Conservation (phyloP, 1,140 invertebrate genomes). For the Rhizoglyphus robini region DNA sequence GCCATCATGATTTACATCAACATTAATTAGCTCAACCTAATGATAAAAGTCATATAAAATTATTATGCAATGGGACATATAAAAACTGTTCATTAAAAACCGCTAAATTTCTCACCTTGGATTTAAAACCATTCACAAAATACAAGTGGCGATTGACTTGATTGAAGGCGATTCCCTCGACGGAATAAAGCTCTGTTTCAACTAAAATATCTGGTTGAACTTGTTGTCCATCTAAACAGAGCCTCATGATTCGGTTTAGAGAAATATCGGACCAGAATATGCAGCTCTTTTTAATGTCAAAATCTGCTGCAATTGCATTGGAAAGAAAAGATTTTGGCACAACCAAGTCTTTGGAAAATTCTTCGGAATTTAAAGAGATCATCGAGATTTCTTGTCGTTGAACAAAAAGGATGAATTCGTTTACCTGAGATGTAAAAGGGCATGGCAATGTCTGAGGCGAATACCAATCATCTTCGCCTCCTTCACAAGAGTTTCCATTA, state of each 20-base stretch:
- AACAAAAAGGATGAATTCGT: conserved; percentile 63
- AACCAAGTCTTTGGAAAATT: conserved; percentile 45
- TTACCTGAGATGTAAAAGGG: conserved; percentile 42
- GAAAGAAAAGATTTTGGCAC: conserved; percentile 50
- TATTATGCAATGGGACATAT: neutral
- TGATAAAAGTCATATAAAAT: too few species aligned
- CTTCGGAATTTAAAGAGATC: conserved; percentile 45
- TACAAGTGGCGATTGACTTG: conserved; percentile 85
- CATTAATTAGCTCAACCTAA: conserved; percentile 58
- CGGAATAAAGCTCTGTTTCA: conserved; percentile 55
- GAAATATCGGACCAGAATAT: conserved; percentile 77
- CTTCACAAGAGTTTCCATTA: conserved; percentile 57
- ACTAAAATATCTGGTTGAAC: conserved; percentile 52
- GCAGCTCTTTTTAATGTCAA: conserved; percentile 67
- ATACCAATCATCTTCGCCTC: conserved; percentile 51
- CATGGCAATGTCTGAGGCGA: conserved; percentile 50
- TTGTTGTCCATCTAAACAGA: conserved; percentile 53
- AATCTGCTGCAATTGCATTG: conserved; percentile 75
- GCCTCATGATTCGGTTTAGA: conserved; percentile 57
- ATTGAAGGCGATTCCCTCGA: conserved; percentile 83
- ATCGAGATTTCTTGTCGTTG: conserved; percentile 56
- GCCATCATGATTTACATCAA: conserved; percentile 48
- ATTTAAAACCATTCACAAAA: conserved; percentile 62
- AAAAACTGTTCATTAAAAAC: neutral
- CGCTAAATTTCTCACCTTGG: conserved; percentile 33